Conservation (phyloP, 2,113 vertebrate species). For the Balaeniceps rex region DNA sequence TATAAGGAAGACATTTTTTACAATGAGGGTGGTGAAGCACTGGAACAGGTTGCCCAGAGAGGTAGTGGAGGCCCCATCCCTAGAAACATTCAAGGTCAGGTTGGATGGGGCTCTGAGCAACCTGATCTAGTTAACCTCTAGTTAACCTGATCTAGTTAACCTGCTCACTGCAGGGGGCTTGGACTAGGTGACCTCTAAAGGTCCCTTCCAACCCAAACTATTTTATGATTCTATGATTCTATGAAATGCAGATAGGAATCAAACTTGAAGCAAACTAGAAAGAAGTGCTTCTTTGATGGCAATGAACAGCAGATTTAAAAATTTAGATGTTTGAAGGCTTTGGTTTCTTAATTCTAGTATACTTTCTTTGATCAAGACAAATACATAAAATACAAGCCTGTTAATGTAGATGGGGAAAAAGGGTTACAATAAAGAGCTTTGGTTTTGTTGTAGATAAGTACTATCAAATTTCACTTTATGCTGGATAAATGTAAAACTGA, state of each 20-base stretch:
- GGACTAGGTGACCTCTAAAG: no score
- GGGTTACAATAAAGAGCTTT: not conserved
- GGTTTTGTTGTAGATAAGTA: not conserved
- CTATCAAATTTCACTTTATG: not conserved
- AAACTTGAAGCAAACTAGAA: not conserved
- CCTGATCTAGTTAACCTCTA: no score
- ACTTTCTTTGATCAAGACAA: not conserved
- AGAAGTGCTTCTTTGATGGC: not conserved
- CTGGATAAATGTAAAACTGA: not conserved
- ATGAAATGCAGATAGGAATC: not conserved
- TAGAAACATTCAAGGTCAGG: no score
- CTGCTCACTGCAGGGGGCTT: no score
- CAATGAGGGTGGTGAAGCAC: no score
- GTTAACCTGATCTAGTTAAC: no score
- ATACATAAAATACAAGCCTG: not conserved
- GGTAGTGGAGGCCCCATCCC: no score
- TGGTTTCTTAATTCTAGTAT: not conserved
- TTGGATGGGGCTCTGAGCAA: no score
- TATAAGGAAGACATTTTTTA: no score
- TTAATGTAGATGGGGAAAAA: not conserved
- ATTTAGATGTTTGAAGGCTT: not conserved
- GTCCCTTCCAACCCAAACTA: no score
- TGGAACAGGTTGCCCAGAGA: no score
- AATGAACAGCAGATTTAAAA: not conserved
- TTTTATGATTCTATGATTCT: no score